Evolutionary conservation across 2,113 vertebrate species (phyloP), one percentile per base, ranked within the genome.

Genomic region (Leptodactylus fuscus): DNA sequence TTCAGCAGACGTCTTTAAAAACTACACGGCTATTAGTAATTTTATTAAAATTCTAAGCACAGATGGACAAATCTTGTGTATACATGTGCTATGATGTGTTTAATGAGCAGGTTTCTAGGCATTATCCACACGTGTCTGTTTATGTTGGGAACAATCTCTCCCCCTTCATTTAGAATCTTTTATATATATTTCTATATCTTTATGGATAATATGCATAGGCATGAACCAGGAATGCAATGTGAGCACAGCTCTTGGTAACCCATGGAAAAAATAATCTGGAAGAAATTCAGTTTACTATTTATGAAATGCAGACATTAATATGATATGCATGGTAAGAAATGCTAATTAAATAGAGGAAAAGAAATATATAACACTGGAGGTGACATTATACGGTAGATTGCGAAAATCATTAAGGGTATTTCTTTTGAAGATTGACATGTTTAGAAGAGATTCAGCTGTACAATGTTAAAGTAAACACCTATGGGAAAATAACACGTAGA

Each of bases 401-500:
- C 74, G 18, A 51, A 36, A 76, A 51, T 51, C 74, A 76, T 76
- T 51, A 69, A 76, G 48, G 46, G 29, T 29, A 76, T 51, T 76
- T 29, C 48, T 34, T 53, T 51, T 76, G 48, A 46, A 41, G 51
- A 60, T 15, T 60, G 76, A 79, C 76, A 79, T 53, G 51, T 79
- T 60, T 75, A 36, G 29, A 20, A 53, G 75, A 34, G 65, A 78
- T 36, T 10, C 29, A 55, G 49, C 48, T 22, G 58, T 46, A 81
- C 48, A 27, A 22, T 62, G 58, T 24, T 81, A 81, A 48, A 32
- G 20, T 67, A 65, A 81, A 65, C 55, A 81, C 41, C 41, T 65
- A 53, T 65, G 78, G 78, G 78, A 81, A 65, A 81, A 81, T 81
- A 48, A 65, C n/a, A 46, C 34, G 10, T 46, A 65, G 38, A 81